Base-by-base conservation (phyloP, 2,797 vertebrate genomes). In the Parambassis ranga region DNA sequence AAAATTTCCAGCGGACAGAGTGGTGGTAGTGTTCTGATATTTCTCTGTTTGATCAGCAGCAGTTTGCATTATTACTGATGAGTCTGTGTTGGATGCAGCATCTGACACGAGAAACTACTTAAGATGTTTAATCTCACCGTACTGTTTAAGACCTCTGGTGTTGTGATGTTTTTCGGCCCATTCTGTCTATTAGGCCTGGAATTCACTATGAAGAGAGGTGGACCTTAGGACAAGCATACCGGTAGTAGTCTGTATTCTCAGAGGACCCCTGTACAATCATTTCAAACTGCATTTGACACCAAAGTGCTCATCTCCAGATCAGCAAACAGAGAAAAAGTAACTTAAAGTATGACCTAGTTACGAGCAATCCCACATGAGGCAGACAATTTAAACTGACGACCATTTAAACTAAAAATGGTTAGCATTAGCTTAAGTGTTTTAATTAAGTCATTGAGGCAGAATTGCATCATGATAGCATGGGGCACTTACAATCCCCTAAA, bases 401-500 rank as follows among this genome's bases (percentile, higher is more conserved):
- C 28, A 52, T 59, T 82, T 50, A 49, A 53, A 42, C 7, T 15
- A 44, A 71, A 60, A 41, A 73, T 35, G 3, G 24, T 64, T 37
- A 77, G 44, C 61, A 52, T 82, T 75, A 69, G 16, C 22, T 33
- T 61, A 81, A 78, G 49, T 77, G 75, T 51, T 30, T 42, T 58
- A 38, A 76, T 86, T 65, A 70, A 75, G 68, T 71, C 2, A 65
- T 55, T 77, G 26, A 69, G 28, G 38, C 15, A 51, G 18, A 65
- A 50, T 73, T 67, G 60, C 64, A 67, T 71, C 71, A 77, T 42
- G 15, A 71, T 37, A 57, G 30, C 37, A 79, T 61, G 63, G 52
- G 31, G 48, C 63, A 67, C 53, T 71, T 79, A 71, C 2, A 68
- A 30, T 39, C 20, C 63, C 37, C 49, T 10, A 38, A 53, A 43